phyloP scores from a whole-genome alignment of 2,797 vertebrate genomes.

The Sebastes cheni region DNA sequence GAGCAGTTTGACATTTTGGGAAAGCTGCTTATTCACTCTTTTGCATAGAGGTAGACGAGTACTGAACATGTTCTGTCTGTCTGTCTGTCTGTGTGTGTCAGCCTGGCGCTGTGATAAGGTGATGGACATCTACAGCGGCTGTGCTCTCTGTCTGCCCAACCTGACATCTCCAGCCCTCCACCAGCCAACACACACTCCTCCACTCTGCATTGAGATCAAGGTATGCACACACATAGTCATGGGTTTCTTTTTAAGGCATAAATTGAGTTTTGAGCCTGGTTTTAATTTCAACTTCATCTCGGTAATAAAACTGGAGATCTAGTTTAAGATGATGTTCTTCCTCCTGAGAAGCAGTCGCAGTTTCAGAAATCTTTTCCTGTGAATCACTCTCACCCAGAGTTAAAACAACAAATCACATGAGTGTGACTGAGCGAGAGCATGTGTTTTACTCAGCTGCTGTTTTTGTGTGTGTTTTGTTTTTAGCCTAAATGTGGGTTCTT shows the following conservation, averaged over 20 bases:
- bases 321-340: not conserved
- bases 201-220: conserved; percentile 98
- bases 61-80: not conserved
- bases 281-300: not conserved
- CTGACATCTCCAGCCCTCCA: conserved; percentile 88
- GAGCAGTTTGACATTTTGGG: not conserved
- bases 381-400: not conserved
- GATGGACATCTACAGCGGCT: conserved; percentile 95
- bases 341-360: not conserved
- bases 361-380: not conserved
- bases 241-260: not conserved
- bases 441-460: conserved; percentile 3
- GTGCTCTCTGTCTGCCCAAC: conserved; percentile 95
- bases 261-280: not conserved
- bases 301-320: not conserved
- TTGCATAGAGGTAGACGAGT: not conserved
- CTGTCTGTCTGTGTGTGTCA: conserved; percentile 53
- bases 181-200: conserved; percentile 85
- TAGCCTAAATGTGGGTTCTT: conserved; percentile 98
- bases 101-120: conserved; percentile 96
- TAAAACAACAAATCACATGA: not conserved
- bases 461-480: conserved; percentile 23
- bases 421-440: not conserved
- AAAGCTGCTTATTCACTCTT: not conserved
- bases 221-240: conserved; percentile 50